These are phyloP conservation scores for Aphaenogaster ashmeadi DNA, from an alignment of 1,140 invertebrate species.

Conservation along the genomic window DNA sequence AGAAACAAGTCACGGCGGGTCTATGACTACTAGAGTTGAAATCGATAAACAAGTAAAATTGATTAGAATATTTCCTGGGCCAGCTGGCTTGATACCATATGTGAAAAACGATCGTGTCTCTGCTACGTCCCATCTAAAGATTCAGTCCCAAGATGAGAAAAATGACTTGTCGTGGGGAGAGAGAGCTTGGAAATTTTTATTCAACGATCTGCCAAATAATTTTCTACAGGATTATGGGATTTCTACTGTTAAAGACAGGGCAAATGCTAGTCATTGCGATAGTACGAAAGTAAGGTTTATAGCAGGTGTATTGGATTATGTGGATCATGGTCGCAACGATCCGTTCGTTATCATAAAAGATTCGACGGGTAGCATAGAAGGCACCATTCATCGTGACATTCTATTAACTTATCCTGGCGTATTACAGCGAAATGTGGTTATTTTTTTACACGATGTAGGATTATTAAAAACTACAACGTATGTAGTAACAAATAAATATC, in stretches of 20 bases:
- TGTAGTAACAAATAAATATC: constrained; percentile 77
- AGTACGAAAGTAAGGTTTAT: constrained; percentile 79
- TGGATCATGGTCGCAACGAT: constrained; percentile 81
- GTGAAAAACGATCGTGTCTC: constrained; percentile 49
- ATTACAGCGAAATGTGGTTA: constrained; percentile 80
- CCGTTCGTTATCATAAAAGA: constrained; percentile 83
- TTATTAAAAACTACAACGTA: constrained; percentile 68
- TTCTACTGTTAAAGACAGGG: constrained; percentile 77
- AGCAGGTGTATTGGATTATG: constrained; percentile 81
- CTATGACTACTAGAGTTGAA: not conserved
- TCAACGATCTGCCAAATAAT: constrained; percentile 80
- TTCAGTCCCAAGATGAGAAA: constrained; percentile 83
- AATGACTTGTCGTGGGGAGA: constrained; percentile 76
- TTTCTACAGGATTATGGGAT: constrained; percentile 82
- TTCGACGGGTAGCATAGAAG: constrained; percentile 81
- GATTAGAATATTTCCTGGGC: constrained; percentile 84
- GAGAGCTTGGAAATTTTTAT: constrained; percentile 84
- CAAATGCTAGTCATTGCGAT: constrained; percentile 68
- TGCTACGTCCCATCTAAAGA: constrained; percentile 53
- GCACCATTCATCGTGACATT: constrained; percentile 82
- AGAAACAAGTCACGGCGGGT: not conserved
- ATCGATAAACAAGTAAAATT: constrained; percentile 69
- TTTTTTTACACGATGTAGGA: constrained; percentile 81
- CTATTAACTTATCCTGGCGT: constrained; percentile 80
- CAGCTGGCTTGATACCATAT: constrained; percentile 83